Base-by-base conservation (phyloP, 2,888 invertebrate species). In the Troides helena region DNA sequence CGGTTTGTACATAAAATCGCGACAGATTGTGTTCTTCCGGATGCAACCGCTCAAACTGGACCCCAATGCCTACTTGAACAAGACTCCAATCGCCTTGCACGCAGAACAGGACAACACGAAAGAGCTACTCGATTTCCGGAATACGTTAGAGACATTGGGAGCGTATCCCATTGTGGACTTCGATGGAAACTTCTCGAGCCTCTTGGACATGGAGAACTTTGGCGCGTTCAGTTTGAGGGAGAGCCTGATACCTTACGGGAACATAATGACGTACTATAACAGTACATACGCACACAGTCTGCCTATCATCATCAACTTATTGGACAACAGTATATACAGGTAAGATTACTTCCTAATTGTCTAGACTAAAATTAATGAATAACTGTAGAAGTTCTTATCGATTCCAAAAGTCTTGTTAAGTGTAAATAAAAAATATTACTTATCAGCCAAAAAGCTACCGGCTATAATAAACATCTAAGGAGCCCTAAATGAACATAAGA, bases 281-380 rank as follows among this genome's bases (percentile, higher is more conserved):
- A 96, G 96, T 80, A 96, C 97, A 0, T 95, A 94, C 78, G 94
- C 96, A 64, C 97, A 97, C 83, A 95, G 96, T 72, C 88, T 97
- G 76, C 97, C 97, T 4, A 95, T 96, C 72, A 90, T 96, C 58
- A 86, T 96, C 62, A 96, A 96, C 85, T 87, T 96, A 68, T 88
- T 96, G 75, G 95, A 95, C 76, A 96, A 96, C 82, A 94, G 94
- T 65, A 90, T 96, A 75, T 95, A 95, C 81, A 95, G 94, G 96
- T 96, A 82, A 56, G 56, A 21, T 56, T 46, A 12, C 8, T 8
- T 43, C 8, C 43, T 46, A 12, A 46, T 12, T 46, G 14, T 46
- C 14, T 39, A 39, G 39, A 10, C 8, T 10, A 39, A 39, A 7
- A 7, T 39, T 8, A 36, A 6, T 36, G 4, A 10, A 10, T 39